Evolutionary conservation across 1,140 invertebrate species (phyloP).

Genomic region (Drosophila lini): DNA sequence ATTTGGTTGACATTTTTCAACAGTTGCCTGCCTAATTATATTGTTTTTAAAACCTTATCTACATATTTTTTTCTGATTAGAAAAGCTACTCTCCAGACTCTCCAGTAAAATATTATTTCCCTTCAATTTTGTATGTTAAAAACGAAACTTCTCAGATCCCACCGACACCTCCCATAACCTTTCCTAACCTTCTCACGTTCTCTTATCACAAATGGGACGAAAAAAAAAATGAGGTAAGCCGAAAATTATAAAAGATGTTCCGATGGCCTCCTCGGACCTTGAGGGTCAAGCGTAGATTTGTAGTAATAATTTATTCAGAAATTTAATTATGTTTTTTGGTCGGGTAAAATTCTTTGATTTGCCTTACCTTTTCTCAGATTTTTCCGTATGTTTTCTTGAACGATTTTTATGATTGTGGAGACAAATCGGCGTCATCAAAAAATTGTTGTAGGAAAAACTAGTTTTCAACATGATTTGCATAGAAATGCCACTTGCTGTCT

Average conservation of each 20-base stretch:
- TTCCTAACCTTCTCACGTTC: constrained; percentile 58
- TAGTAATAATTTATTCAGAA: constrained; percentile 79
- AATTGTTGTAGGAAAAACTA: constrained; percentile 56
- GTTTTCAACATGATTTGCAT: constrained; percentile 67
- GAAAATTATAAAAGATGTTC: constrained; percentile 59
- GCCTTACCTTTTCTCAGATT: constrained; percentile 22
- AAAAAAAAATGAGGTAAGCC: constrained; percentile 24
- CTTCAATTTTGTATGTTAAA: constrained; percentile 8
- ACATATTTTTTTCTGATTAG: constrained; percentile 2
- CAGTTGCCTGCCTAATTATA: background rate
- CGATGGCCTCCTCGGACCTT: constrained; percentile 6
- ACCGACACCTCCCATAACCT: constrained; percentile 51
- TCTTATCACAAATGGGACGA: constrained; percentile 47
- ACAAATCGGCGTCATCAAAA: constrained; percentile 82
- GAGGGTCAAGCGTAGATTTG: constrained; percentile 55
- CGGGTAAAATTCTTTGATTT: constrained; percentile 55
- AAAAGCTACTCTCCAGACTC: background rate
- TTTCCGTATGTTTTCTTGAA: constrained; percentile 31
- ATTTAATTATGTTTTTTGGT: constrained; percentile 69
- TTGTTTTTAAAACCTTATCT: background rate
- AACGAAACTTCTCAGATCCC: constrained; percentile 33
- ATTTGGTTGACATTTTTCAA: no score
- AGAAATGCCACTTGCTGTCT: constrained; percentile 64
- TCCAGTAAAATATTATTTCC: constrained; percentile 40
- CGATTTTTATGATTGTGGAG: constrained; percentile 74